phyloP scores from a whole-genome alignment of 2,797 vertebrate species.

The Parauchenoglanis punctatus region DNA sequence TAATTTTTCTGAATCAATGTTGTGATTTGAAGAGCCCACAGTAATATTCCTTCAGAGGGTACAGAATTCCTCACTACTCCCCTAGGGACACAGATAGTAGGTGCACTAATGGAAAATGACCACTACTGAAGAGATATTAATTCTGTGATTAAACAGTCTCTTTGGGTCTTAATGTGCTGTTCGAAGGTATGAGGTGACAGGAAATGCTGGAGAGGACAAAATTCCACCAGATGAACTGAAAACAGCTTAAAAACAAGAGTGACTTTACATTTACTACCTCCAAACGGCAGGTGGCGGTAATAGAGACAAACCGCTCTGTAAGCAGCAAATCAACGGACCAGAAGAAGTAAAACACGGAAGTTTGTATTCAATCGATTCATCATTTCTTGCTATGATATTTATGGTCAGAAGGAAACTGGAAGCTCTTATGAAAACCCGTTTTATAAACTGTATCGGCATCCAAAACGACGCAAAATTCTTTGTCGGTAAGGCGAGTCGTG shows the following conservation, averaged over 20 bases:
- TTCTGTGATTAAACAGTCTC: neutral
- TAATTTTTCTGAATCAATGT: neutral
- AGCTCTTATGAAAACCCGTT: slow-evolving; percentile 4
- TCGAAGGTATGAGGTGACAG: neutral
- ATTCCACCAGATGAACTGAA: neutral
- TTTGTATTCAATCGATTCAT: neutral
- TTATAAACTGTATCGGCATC: neutral
- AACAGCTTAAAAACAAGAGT: neutral
- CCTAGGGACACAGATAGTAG: neutral
- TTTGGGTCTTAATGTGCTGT: neutral
- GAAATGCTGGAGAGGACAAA: neutral
- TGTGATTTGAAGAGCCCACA: neutral
- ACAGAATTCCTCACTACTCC: neutral
- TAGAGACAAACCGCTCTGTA: neutral
- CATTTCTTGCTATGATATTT: slow-evolving; percentile 2
- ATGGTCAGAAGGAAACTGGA: neutral
- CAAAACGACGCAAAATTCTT: slow-evolving; percentile 20
- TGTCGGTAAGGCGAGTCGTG: slow-evolving; percentile 42
- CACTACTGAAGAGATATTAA: neutral
- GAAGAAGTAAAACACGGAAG: slow-evolving; percentile 41
- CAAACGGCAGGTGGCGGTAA: slow-evolving; percentile 42
- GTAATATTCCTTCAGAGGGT: neutral
- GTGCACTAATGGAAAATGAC: neutral
- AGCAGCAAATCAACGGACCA: neutral
- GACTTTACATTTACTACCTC: neutral